Conservation (phyloP, 2,888 invertebrate genomes). For the Thymelicus acteon region DNA sequence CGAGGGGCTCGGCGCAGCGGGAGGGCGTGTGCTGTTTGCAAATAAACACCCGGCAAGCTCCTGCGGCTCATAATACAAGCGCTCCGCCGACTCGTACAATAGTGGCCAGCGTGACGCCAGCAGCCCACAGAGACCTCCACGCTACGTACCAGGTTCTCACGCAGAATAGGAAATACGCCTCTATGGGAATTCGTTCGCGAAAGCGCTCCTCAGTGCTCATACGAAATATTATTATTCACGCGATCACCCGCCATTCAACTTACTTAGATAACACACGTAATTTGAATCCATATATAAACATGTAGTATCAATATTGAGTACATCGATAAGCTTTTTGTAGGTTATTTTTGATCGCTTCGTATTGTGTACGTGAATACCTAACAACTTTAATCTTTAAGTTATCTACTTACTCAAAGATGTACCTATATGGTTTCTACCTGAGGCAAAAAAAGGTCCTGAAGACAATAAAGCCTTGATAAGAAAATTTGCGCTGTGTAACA, state of each 20-base stretch:
- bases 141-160: constrained; percentile 62
- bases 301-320: constrained; percentile 2
- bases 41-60: constrained; percentile 79
- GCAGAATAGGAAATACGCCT: constrained; percentile 64
- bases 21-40: constrained; percentile 76
- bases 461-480: no score
- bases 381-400: no score
- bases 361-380: neutral
- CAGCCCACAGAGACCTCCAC: constrained; percentile 53
- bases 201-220: constrained; percentile 26
- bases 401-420: no score
- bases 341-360: neutral
- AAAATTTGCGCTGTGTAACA: no score
- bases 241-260: constrained; percentile 40
- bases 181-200: constrained; percentile 51
- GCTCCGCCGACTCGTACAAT: constrained; percentile 62
- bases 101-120: constrained; percentile 65
- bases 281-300: constrained; percentile 25
- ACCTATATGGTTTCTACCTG: no score
- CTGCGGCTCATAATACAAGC: constrained; percentile 53
- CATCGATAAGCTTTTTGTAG: constrained; percentile 1
- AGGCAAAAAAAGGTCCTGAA: no score
- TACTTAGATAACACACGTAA: constrained; percentile 27
- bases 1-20: constrained; percentile 55
- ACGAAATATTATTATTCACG: constrained; percentile 40